Base-by-base conservation (phyloP, 1,140 invertebrate species). In the Zaprionus camerounensis region DNA sequence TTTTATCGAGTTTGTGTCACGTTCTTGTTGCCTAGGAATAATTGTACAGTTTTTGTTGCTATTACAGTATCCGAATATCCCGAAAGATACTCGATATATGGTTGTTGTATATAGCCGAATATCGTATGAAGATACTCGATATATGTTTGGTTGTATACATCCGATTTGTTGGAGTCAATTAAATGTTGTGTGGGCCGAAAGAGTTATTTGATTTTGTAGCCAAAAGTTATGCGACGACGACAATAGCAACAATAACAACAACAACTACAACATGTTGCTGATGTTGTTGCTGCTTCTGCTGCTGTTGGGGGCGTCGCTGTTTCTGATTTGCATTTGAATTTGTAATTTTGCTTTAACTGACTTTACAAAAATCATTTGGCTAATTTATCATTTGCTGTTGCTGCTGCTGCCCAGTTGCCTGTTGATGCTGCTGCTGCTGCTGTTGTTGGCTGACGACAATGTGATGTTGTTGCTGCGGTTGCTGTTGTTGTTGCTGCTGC, bases 291-390 rank as follows among this genome's bases (percentile, higher is more conserved):
- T 64, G 63, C 38, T 49, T 26, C 24, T 15, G 53, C 24, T 15
- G 55, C 36, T 67, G 31, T 24, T 71, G 62, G 55, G 67, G 66
- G 26, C 63, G 63, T 34, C 28, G 15, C 28, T 4, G 5, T 13
- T 51, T 11, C 11, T 51, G 46, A 22, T 51, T 51, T 51, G 46
- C 17, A 24, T 51, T 13, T 13, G 12, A 20, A 22, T 65, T 80
- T 90, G 34, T 64, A 78, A 86, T 86, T 90, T 90, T 82, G 80
- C 44, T 82, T 88, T 91, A 92, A 88, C 91, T 92, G 86, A 92
- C 91, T 88, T 92, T 92, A 91, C 91, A 92, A 92, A 92, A 92
- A 92, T 92, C 91, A 85, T 92, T 91, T 82, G 91, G 91, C 91
- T 92, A 92, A 91, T 92, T 92, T 73, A 91, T 76, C 83, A 92